Evolutionary conservation across 2,797 vertebrate genomes (phyloP).

Genomic region (Gastrophryne carolinensis): DNA sequence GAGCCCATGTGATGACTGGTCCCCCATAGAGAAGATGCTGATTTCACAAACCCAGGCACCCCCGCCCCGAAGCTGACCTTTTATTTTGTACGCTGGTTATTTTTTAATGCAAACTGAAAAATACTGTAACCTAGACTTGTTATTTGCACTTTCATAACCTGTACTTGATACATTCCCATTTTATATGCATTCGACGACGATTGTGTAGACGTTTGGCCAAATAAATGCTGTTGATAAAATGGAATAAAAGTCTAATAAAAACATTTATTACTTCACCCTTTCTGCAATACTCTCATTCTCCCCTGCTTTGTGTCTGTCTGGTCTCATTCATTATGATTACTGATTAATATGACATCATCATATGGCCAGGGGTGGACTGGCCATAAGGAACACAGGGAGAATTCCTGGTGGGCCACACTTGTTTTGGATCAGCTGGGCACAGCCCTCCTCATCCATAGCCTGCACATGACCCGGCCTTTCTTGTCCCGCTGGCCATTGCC

Average conservation of each 20-base stretch:
- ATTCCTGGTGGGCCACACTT: too few species aligned
- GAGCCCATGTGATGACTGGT: background rate
- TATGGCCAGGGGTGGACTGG: too few species aligned
- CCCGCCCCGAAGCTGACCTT: slow-evolving; percentile 74
- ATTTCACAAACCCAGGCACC: slow-evolving; percentile 77
- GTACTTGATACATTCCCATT: slow-evolving; percentile 99
- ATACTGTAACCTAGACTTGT: slow-evolving; percentile 96
- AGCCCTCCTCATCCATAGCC: too few species aligned
- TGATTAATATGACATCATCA: too few species aligned
- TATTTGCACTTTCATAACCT: slow-evolving; percentile 99
- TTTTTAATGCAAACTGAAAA: slow-evolving; percentile 89
- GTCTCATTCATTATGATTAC: too few species aligned
- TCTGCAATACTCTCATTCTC: slow-evolving; percentile 64
- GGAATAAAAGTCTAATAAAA: slow-evolving; percentile 81
- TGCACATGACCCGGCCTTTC: too few species aligned
- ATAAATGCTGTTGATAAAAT: slow-evolving; percentile 88
- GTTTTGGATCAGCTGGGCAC: too few species aligned
- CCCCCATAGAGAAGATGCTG: slow-evolving; percentile 68
- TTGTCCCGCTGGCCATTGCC: too few species aligned
- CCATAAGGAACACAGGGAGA: too few species aligned
- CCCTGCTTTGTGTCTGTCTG: slow-evolving; percentile 43
- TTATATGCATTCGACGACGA: slow-evolving; percentile 90
- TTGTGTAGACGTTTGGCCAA: slow-evolving; percentile 94
- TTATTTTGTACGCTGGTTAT: slow-evolving; percentile 94
- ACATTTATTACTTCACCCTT: slow-evolving; percentile 81